phyloP scores from a whole-genome alignment of 2,888 invertebrate species.

The Unio pictorum region DNA sequence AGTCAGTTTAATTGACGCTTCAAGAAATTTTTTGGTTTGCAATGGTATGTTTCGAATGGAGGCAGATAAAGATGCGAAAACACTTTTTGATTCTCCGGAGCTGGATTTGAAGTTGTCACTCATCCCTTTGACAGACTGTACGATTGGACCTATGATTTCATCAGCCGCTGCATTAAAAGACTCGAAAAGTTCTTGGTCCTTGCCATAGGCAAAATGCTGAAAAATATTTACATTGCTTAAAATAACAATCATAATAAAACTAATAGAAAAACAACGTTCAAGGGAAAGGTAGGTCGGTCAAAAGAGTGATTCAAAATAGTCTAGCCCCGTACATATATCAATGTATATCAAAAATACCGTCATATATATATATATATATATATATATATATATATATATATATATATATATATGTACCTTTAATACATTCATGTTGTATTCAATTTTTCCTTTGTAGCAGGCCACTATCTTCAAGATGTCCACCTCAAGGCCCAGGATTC shows the following conservation, averaged over 20 bases:
- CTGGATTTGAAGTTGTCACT: neutral
- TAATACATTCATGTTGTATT: slow-evolving; percentile 46
- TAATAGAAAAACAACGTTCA: too few species aligned
- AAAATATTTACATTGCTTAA: too few species aligned
- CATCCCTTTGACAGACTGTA: too few species aligned
- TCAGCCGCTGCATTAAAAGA: neutral
- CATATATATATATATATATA: too few species aligned
- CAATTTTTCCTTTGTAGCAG: slow-evolving; percentile 44
- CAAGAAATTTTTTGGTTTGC: slow-evolving; percentile 5
- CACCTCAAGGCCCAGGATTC: slow-evolving; percentile 31
- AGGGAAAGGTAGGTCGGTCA: too few species aligned
- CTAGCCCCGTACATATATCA: too few species aligned
- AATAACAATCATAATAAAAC: too few species aligned
- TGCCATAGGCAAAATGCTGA: neutral
- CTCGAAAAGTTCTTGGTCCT: neutral
- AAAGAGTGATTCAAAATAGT: too few species aligned
- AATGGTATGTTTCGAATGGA: slow-evolving; percentile 13
- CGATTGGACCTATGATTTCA: neutral
- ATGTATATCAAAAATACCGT: too few species aligned
- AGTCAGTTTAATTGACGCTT: slow-evolving; percentile 6
- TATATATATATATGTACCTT: slow-evolving; percentile 26
- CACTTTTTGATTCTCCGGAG: slow-evolving; percentile 1
- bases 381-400: too few species aligned
- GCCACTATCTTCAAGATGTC: slow-evolving; percentile 38
- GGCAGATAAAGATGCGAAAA: slow-evolving; percentile 9